These are phyloP conservation scores for Microtus ochrogaster DNA, from an alignment of 2,113 vertebrate genomes.

Conservation along the genomic window DNA sequence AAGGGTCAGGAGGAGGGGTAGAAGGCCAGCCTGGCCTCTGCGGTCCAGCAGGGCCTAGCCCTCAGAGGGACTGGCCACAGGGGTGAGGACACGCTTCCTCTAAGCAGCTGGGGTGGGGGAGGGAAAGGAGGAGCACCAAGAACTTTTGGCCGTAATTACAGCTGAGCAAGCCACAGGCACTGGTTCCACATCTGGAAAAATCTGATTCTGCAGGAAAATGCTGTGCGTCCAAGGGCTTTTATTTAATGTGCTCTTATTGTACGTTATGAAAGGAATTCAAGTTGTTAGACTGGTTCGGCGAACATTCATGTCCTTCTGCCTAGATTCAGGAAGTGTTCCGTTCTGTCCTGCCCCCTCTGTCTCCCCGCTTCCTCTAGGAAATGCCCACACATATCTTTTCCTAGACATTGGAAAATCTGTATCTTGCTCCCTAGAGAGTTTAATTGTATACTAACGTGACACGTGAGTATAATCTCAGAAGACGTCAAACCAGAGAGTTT, in stretches of 20 bases:
- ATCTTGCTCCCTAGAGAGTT: background rate
- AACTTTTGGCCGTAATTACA: slow-evolving; percentile 46
- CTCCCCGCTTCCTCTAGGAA: background rate
- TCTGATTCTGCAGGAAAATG: slow-evolving; percentile 55
- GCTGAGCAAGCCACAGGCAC: slow-evolving; percentile 21
- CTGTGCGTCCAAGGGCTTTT: slow-evolving; percentile 37
- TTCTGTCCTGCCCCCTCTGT: slow-evolving; percentile 3
- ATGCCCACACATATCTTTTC: background rate
- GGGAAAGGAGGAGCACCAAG: background rate
- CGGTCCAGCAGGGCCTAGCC: background rate
- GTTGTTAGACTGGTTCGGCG: background rate
- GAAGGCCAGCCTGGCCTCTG: background rate
- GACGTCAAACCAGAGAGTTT: background rate
- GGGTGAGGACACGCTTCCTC: background rate
- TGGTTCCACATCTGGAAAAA: slow-evolving; percentile 71
- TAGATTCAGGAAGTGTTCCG: background rate
- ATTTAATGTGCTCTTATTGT: slow-evolving; percentile 44
- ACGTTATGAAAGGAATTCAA: slow-evolving; percentile 20
- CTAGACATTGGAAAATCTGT: slow-evolving; percentile 42
- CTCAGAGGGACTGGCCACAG: background rate
- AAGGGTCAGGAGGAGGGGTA: background rate
- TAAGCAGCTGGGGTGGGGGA: background rate
- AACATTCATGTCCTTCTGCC: background rate
- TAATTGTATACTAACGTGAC: background rate
- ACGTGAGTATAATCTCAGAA: background rate